phyloP scores from a whole-genome alignment of 2,797 vertebrate genomes.

The Hyperoplus lanceolatus region DNA sequence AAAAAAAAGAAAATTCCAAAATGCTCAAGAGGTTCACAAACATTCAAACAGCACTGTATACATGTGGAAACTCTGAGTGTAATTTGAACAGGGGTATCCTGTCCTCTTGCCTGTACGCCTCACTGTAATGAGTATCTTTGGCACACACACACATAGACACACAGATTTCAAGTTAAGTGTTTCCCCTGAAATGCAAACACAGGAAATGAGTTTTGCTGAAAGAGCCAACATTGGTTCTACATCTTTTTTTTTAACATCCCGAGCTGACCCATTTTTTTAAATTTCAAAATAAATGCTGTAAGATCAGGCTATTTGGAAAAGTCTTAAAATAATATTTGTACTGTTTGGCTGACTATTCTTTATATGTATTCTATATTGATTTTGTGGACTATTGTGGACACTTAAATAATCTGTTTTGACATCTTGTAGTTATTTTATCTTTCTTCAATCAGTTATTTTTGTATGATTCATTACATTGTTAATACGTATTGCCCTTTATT shows the following conservation, averaged over 20 bases:
- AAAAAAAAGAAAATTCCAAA: too few relatives aligned
- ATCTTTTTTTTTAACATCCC: conserved; percentile 21
- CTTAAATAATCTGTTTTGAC: too few relatives aligned
- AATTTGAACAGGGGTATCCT: conserved; percentile 42
- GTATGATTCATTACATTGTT: background rate
- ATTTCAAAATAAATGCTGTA: background rate
- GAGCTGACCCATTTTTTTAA: conserved; percentile 4
- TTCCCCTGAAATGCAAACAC: background rate
- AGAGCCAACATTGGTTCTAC: background rate
- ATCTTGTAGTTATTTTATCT: background rate
- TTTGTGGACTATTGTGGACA: too few relatives aligned
- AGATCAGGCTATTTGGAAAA: background rate
- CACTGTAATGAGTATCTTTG: background rate
- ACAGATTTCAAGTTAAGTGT: background rate
- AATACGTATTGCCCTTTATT: background rate
- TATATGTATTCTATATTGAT: background rate
- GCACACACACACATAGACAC: background rate
- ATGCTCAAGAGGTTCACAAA: too few relatives aligned
- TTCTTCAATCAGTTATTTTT: background rate
- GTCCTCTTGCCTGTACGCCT: background rate
- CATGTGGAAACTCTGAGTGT: conserved; percentile 43
- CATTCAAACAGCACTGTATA: background rate
- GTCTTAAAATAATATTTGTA: background rate
- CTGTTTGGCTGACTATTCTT: background rate
- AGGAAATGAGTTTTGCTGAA: background rate